Conservation (phyloP, 1,140 invertebrate genomes). For the Pseudachorutes palmiensis region DNA sequence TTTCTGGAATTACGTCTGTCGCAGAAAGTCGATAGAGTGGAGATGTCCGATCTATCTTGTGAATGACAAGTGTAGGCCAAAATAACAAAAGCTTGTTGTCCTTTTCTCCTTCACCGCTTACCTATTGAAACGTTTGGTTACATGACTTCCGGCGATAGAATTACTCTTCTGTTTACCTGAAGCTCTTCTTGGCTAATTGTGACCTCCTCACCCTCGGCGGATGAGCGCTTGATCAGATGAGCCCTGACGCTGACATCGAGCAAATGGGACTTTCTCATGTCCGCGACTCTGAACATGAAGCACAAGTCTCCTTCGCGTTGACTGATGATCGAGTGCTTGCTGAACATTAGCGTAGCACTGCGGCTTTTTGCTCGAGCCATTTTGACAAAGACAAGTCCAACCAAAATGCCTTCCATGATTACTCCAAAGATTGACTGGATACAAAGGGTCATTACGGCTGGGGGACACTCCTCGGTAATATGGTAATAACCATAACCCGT, state of each 20-base stretch:
- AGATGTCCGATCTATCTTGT: constrained; percentile 51
- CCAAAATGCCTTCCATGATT: constrained; percentile 45
- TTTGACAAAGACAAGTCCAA: constrained; percentile 81
- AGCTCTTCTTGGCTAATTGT: constrained; percentile 75
- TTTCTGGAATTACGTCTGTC: constrained; percentile 57
- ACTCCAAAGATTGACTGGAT: constrained; percentile 16
- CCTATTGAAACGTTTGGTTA: constrained; percentile 33
- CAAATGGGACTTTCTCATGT: constrained; percentile 88
- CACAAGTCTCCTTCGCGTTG: constrained; percentile 59
- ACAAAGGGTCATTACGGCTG: constrained; percentile 4
- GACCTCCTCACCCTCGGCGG: constrained; percentile 67
- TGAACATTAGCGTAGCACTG: constrained; percentile 86
- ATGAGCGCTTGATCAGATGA: constrained; percentile 71
- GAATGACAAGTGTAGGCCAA: constrained; percentile 57
- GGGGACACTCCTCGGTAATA: constrained; percentile 12
- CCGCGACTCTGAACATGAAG: constrained; percentile 41
- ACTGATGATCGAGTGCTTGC: constrained; percentile 79
- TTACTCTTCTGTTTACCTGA: constrained; percentile 39
- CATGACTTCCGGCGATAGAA: background rate
- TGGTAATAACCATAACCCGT: constrained; percentile 19
- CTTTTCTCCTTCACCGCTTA: constrained; percentile 59
- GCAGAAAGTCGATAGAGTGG: constrained; percentile 51
- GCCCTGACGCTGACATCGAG: constrained; percentile 81
- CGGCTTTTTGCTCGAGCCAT: constrained; percentile 80
- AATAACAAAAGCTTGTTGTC: constrained; percentile 68